A percentile compares a stretch with the other conserved stretches of the same genome.
These are phyloP conservation scores for Naja naja DNA, from an alignment of 2,113 vertebrate species.

Conservation along the genomic window DNA sequence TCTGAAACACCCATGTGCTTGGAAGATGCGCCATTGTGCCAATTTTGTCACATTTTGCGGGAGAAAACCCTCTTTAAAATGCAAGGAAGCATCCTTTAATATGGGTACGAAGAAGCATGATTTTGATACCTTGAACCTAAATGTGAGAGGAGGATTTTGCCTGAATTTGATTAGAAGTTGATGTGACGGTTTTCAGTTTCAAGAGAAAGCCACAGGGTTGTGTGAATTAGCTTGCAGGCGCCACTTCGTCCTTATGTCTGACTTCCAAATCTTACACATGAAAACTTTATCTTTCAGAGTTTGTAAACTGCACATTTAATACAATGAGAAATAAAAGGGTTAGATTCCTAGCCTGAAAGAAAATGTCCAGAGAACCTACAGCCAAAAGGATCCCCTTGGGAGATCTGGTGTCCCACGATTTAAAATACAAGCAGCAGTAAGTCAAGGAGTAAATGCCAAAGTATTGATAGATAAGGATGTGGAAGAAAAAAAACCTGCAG, in stretches of 20 bases:
- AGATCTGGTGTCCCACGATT: slow-evolving; percentile 27
- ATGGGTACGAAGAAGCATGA: neutral
- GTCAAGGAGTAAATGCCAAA: neutral
- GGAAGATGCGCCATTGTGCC: neutral
- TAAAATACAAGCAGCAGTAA: slow-evolving; percentile 1
- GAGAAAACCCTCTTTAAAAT: neutral
- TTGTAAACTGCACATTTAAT: slow-evolving; percentile 45
- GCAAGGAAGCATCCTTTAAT: neutral
- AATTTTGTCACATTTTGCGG: neutral
- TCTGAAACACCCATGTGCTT: neutral
- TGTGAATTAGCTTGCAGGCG: neutral
- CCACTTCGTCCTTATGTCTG: neutral
- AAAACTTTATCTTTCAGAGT: slow-evolving; percentile 29
- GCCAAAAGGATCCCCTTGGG: slow-evolving; percentile 29
- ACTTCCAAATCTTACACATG: slow-evolving; percentile 23
- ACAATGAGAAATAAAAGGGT: neutral
- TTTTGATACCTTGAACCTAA: neutral
- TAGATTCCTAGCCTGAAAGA: slow-evolving; percentile 21
- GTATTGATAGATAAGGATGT: neutral
- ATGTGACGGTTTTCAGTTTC: neutral
- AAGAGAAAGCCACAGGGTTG: neutral
- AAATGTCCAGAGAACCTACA: neutral
- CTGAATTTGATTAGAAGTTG: neutral
- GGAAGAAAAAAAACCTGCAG: neutral
- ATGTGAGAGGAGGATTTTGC: neutral